These are phyloP conservation scores for Diachasma alloeum DNA, from an alignment of 1,140 invertebrate species.

Conservation along the genomic window DNA sequence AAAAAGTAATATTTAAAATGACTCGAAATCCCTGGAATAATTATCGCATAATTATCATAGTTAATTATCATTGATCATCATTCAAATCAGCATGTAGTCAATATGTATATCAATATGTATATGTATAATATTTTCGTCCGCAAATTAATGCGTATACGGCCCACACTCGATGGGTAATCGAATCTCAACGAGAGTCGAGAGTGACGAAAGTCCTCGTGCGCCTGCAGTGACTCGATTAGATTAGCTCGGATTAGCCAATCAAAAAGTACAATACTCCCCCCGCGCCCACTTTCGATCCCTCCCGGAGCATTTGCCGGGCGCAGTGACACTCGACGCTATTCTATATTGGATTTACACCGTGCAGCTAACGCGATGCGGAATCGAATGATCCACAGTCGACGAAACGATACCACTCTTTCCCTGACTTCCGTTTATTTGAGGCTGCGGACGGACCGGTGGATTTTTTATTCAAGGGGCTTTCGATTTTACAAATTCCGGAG, in stretches of 20 bases:
- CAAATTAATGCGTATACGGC: too few relatives aligned
- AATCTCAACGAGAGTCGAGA: conserved; percentile 30
- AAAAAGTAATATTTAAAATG: too few relatives aligned
- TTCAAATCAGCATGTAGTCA: neutral
- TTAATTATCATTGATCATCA: too few relatives aligned
- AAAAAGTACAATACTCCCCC: conserved; percentile 61
- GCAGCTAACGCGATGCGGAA: conserved; percentile 59
- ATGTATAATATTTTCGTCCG: conserved; percentile 12
- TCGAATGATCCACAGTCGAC: conserved; percentile 57
- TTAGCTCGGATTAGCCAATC: conserved; percentile 65
- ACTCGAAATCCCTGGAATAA: too few relatives aligned
- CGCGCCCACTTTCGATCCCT: conserved; percentile 28
- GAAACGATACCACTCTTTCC: conserved; percentile 45
- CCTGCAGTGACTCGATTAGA: conserved; percentile 53
- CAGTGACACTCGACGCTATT: conserved; percentile 63
- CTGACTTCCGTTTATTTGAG: conserved; percentile 6
- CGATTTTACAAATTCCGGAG: conserved; percentile 4
- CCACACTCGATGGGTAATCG: conserved; percentile 28
- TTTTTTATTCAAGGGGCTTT: conserved; percentile 9
- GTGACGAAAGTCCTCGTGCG: neutral
- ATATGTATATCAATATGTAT: neutral
- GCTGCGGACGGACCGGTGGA: neutral
- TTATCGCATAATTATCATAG: too few relatives aligned
- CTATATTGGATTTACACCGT: conserved; percentile 62
- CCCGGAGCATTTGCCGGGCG: conserved; percentile 23